Evolutionary conservation across 1,140 invertebrate species (phyloP), one percentile per base, ranked within the genome.

Genomic region (Drosophila triauraria): DNA sequence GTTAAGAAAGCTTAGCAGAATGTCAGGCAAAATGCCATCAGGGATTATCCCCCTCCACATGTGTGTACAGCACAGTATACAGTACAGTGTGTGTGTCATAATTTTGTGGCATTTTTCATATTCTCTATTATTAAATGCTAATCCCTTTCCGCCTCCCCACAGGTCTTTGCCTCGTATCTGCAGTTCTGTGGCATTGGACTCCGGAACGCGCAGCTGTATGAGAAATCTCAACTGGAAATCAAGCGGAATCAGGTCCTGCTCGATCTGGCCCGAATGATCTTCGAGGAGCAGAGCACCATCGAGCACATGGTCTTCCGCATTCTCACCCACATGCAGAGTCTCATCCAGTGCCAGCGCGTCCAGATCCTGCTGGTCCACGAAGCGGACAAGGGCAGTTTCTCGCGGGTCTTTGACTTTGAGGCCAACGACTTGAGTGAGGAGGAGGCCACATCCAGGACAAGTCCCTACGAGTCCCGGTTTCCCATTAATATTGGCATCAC

Each of bases 401-500:
- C 97, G 8, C 94, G 97, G 48, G 97, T 98, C n/a, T 98, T 98
- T 91, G 97, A 98, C 93, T 95, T 98, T 82, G 97, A 98, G 93
- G 96, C 96, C 2, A 96, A 95, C 79, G 97, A 97, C 93, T 92
- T 97, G 68, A 94, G 95, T 71, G 95, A 95, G 47, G 96, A 97
- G 72, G 96, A 97, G 77, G 95, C 95, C 54, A 96, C 97, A 84
- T 95, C 95, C 13, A 95, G 96, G 79, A 97, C 96, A 60, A 96
- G 96, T 92, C 97, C 97, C 38, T 97, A 97, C 93, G 97, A 98
- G 92, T 97, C 97, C 77, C 94, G 97, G 80, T 99, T 99, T 94
- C 98, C 98, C 9, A 99, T 99, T 84, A 98, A 99, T 93, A 96
- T 99, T 79, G 99, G 98, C 20, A 98, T 99, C 75, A 99, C 98